Conservation (phyloP, 2,888 invertebrate species). For the Campoplex capitator region DNA sequence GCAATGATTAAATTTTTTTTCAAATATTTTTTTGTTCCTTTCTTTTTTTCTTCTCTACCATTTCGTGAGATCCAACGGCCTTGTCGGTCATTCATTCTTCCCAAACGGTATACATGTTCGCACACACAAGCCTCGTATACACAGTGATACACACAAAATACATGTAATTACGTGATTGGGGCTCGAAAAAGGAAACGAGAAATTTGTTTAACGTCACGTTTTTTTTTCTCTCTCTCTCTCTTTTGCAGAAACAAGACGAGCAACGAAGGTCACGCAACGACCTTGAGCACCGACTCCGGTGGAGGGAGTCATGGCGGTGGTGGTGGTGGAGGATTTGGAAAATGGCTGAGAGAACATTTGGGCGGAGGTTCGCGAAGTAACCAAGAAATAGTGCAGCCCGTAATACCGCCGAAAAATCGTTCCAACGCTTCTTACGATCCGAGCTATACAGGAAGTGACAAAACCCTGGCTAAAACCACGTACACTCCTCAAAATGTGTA, state of each 20-base stretch:
- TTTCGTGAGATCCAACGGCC: slow-evolving; percentile 40
- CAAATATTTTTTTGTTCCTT: neutral
- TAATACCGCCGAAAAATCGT: slow-evolving; percentile 67
- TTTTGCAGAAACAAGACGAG: slow-evolving; percentile 75
- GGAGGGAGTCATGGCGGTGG: slow-evolving; percentile 57
- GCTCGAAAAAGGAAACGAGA: neutral
- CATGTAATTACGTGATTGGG: slow-evolving; percentile 44
- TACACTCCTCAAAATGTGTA: slow-evolving; percentile 82
- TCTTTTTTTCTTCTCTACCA: slow-evolving; percentile 18
- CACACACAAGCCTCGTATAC: slow-evolving; percentile 3
- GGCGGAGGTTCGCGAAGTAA: slow-evolving; percentile 75
- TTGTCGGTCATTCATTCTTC: slow-evolving; percentile 52
- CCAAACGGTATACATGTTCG: slow-evolving; percentile 8
- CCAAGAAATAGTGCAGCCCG: slow-evolving; percentile 70
- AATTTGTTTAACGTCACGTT: slow-evolving; percentile 10
- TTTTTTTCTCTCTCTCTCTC: neutral
- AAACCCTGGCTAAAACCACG: slow-evolving; percentile 71
- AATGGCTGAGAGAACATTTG: slow-evolving; percentile 83
- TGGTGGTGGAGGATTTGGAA: slow-evolving; percentile 79
- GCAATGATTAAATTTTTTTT: slow-evolving; percentile 55
- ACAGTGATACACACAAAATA: slow-evolving; percentile 15
- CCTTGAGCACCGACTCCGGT: slow-evolving; percentile 62
- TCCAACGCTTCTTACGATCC: slow-evolving; percentile 52
- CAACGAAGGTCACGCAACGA: slow-evolving; percentile 67
- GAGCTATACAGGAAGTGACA: slow-evolving; percentile 66